Evolutionary conservation across 2,888 invertebrate genomes (phyloP), one percentile per base, ranked within the genome.

Genomic region (Dynastes grantii): DNA sequence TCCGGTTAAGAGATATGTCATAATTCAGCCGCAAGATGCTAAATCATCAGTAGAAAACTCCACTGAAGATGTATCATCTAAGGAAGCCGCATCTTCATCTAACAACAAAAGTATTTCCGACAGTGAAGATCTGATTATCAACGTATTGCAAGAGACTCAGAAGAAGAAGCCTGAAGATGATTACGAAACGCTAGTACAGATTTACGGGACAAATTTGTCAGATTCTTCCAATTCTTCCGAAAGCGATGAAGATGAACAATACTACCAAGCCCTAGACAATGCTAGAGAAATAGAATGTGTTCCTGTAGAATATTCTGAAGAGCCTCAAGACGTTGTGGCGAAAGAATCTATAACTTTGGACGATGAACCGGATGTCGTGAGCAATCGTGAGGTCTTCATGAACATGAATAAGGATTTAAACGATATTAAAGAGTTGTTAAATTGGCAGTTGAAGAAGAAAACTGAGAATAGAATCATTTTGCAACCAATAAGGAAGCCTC

Each of bases 391-490:
- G 45, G 53, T 78, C 11, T 76, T 80, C 49, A 71, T 76, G 76
- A 67, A 63, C 40, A 80, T 80, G 70, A 61, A 61, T 11, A 76
- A 77, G 40, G 73, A 75, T 27, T 53, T 79, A 22, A 79, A 77
- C 22, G 83, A 83, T n/a, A 86, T 87, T 61, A 82, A 84, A n/a
- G 87, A 88, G 71, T 81, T 88, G 37, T 79, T 88, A 4, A 81
- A 84, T 16, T 88, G 87, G 87, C 81, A 88, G 45, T 79, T 88
- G 77, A 81, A 85, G 27, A 67, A 83, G 6, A 82, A 84, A 0
- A 78, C 81, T 2, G 81, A 84, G 67, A 85, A 85, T 45, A 78
- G 75, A 58, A 83, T 85, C 16, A 84, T 87, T 77, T 80, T 87
- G 55, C 78, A 84, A 40, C 86, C 87, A 0, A 81, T 82, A 32